These are phyloP conservation scores for Arenaria interpres DNA, from an alignment of 2,113 vertebrate genomes.

Conservation along the genomic window DNA sequence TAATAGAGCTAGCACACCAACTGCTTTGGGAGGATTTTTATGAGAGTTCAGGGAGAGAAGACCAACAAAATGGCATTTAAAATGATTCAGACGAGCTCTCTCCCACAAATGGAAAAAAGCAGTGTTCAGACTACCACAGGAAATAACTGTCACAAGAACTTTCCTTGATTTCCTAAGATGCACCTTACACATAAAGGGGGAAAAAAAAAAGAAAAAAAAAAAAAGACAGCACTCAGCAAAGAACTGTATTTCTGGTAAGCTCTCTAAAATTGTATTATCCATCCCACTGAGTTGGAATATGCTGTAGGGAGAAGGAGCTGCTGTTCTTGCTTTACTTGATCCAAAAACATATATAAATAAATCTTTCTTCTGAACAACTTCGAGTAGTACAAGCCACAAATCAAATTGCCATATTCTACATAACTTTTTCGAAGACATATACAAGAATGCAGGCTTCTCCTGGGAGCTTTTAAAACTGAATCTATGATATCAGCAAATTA, in stretches of 20 bases:
- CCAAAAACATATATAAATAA: not conserved
- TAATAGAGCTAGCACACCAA: not conserved
- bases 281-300: not conserved
- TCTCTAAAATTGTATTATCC: not conserved
- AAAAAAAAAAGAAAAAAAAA: not conserved
- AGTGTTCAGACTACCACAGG: not conserved
- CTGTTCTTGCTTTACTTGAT: not conserved
- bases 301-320: not conserved
- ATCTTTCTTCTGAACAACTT: not conserved
- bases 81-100: not conserved
- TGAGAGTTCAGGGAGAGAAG: not conserved
- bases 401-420: not conserved
- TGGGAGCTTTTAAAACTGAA: not conserved
- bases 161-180: not conserved
- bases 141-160: not conserved
- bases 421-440: not conserved
- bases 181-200: not conserved
- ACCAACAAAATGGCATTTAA: not conserved
- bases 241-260: not conserved
- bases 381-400: not conserved
- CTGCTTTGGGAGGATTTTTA: not conserved
- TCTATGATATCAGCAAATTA: not conserved
- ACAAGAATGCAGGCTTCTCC: not conserved
- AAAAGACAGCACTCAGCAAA: not conserved
- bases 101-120: not conserved